Evolutionary conservation across 1,140 invertebrate species (phyloP).

Genomic region (Thaumatotibia leucotreta): DNA sequence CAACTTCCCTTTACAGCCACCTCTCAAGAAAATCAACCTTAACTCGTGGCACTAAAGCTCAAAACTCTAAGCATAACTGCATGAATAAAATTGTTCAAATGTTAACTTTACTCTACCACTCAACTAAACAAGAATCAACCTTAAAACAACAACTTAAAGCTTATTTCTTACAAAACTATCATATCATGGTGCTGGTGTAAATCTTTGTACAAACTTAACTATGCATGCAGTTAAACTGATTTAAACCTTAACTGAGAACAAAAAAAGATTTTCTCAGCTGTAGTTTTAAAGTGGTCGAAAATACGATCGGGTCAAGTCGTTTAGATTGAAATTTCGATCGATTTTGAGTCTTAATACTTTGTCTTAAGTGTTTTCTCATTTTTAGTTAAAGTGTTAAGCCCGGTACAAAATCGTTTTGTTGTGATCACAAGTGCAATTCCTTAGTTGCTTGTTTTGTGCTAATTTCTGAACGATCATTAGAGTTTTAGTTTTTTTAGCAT

Average conservation of each 20-base stretch:
- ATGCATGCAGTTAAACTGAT: background rate
- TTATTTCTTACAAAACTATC: background rate
- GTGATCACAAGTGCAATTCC: background rate
- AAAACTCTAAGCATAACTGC: background rate
- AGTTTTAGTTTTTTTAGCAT: background rate
- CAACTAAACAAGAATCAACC: background rate
- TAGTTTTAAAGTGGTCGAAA: background rate
- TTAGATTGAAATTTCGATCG: background rate
- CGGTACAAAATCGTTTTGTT: background rate
- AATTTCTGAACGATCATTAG: slow-evolving; percentile 9
- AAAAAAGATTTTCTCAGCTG: background rate
- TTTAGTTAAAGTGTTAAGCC: slow-evolving; percentile 3
- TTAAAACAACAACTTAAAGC: background rate
- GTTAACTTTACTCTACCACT: background rate
- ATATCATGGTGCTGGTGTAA: background rate
- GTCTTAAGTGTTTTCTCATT: background rate
- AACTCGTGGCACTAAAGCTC: background rate
- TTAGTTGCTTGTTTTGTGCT: slow-evolving; percentile 8
- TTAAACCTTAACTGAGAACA: background rate
- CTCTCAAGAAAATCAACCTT: background rate
- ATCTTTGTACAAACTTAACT: background rate
- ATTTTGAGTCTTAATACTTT: background rate
- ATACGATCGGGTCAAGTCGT: background rate
- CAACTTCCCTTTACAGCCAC: background rate
- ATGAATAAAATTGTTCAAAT: background rate